A percentile compares a stretch with the other conserved stretches of the same genome.
Conservation (phyloP, 2,888 invertebrate genomes). For the Amphiduros pacificus region DNA sequence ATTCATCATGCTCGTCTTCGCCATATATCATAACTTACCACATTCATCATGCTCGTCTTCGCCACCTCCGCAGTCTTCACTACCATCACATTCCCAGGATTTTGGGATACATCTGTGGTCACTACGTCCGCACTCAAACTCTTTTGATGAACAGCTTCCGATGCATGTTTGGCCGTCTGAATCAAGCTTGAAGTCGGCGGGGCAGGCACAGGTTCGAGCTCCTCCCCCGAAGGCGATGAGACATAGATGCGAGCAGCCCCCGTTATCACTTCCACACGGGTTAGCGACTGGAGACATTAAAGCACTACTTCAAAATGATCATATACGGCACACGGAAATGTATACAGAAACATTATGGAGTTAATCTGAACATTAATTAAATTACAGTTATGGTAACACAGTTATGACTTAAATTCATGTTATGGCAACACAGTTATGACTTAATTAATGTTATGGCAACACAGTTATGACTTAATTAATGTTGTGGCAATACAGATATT, state of each 20-base stretch:
- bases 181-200: constrained; percentile 80
- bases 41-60: constrained; percentile 68
- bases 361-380: no score
- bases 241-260: constrained; percentile 94
- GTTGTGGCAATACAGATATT: no score
- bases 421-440: no score
- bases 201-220: constrained; percentile 80
- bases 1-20: no score
- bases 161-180: constrained; percentile 85
- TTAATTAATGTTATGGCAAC: no score
- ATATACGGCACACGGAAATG: no score
- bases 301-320: no score
- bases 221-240: constrained; percentile 73
- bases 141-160: constrained; percentile 82
- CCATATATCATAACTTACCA: no score
- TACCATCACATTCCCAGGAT: constrained; percentile 39
- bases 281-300: constrained; percentile 67
- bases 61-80: constrained; percentile 67
- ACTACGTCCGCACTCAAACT: constrained; percentile 46
- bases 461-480: no score
- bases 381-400: no score
- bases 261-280: constrained; percentile 90
- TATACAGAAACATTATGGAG: no score
- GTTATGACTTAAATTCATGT: no score
- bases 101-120: constrained; percentile 46